These are phyloP conservation scores for Sternotherus odoratus DNA, from an alignment of 2,797 vertebrate species.

Conservation along the genomic window DNA sequence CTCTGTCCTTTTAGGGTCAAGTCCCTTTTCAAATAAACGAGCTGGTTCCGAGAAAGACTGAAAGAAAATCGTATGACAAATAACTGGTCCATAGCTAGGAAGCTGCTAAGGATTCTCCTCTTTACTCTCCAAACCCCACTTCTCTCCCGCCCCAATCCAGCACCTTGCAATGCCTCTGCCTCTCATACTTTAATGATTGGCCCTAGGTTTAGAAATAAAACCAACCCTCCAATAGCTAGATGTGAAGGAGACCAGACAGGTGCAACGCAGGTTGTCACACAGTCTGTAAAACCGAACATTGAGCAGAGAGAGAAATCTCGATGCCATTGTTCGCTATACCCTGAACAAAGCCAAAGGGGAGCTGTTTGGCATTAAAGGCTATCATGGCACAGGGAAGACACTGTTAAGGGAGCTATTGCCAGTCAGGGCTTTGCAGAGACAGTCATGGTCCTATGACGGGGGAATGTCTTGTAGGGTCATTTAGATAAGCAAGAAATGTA, in stretches of 20 bases:
- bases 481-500: not conserved
- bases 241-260: not conserved
- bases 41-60: not conserved
- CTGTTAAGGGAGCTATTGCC: rapidly evolving
- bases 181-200: not conserved
- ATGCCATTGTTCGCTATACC: not conserved
- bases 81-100: not conserved
- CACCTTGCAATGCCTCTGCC: not conserved
- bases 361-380: not conserved
- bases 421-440: rapidly evolving
- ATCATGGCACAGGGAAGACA: rapidly evolving
- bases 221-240: not conserved
- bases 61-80: not conserved
- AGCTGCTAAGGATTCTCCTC: not conserved
- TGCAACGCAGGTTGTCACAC: not conserved
- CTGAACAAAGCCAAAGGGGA: not conserved
- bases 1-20: not conserved
- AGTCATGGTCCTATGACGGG: rapidly evolving
- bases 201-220: slow-evolving; percentile 1
- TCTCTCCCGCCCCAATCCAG: not conserved
- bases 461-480: not conserved
- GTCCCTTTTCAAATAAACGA: slow-evolving; percentile 30
- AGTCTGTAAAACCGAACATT: not conserved
- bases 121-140: not conserved
- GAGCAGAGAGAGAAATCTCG: not conserved